Base-by-base conservation (phyloP, 1,140 invertebrate species). In the Mercenaria mercenaria region DNA sequence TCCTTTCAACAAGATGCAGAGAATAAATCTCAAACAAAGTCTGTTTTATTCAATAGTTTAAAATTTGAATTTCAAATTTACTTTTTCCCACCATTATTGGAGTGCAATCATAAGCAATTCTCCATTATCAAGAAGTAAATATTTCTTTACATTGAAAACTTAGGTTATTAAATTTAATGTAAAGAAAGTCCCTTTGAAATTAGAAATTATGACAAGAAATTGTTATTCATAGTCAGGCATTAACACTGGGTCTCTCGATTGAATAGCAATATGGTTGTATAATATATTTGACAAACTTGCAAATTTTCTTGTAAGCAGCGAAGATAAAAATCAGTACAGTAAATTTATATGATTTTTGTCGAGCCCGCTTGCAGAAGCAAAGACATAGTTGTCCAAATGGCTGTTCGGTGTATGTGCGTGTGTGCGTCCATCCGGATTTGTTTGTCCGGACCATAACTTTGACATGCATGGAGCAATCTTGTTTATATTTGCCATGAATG, bases 121-220 rank as follows among this genome's bases (percentile, higher is more conserved):
- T 67, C 11, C 26, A 32, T n/a, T 67, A 67, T 67, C 20, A 32
- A 67, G n/a, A 67, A 67, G 61, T 67, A 67, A 67, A 67, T 67
- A 67, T 32, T 67, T 67, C 61, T 37, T n/a, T n/a, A n/a, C 8
- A 8, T 32, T 67, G 61, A 67, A 67, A 67, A 67, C n/a, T 29
- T 67, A n/a, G 6, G 20, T 11, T 67, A 67, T 67, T 67, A 37
- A 67, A 67, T n/a, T 67, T 4, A 32, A 67, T 67, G 61, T 67
- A 67, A 67, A 67, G 61, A 67, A 67, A 67, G 6, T 29, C 61
- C 32, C 26, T 67, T 67, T 67, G 61, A 67, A 67, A 67, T 67
- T 67, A 32, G n/a, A 67, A 67, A 67, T 67, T 20, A 67, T 67
- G 61, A 67, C 61, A 67, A 6, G 20, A 67, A 67, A 67, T 67